Evolutionary conservation across 2,113 vertebrate species (phyloP).

Genomic region (Eulemur rufifrons): DNA sequence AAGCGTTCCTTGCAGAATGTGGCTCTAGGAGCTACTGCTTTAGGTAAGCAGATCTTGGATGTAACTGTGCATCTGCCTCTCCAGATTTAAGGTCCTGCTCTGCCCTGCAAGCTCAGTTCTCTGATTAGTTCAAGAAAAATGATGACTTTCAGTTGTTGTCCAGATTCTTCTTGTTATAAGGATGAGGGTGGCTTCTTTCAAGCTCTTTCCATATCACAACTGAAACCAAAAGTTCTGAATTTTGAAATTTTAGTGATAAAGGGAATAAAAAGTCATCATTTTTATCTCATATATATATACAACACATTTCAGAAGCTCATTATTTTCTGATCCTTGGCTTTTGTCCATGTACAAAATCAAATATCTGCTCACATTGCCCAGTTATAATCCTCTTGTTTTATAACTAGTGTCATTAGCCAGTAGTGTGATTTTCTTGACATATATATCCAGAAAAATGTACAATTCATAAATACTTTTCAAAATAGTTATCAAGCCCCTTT

Average conservation of each 20-base stretch:
- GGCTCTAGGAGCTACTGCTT: not conserved
- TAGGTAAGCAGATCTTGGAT: not conserved
- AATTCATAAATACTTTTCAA: not conserved
- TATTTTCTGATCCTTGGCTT: not conserved
- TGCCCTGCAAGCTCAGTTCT: not conserved
- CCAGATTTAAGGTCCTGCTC: not conserved
- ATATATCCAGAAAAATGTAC: not conserved
- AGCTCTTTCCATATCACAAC: not conserved
- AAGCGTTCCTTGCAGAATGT: not conserved
- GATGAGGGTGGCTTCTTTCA: not conserved
- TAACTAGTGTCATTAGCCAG: not conserved
- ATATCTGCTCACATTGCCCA: not conserved
- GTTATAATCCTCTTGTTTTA: not conserved
- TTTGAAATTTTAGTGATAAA: not conserved
- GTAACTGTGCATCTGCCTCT: not conserved
- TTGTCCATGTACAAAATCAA: not conserved
- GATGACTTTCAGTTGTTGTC: not conserved
- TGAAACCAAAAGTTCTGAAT: not conserved
- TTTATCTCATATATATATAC: not conserved
- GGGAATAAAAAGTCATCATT: not conserved
- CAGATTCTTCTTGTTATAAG: not conserved
- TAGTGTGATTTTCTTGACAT: not conserved
- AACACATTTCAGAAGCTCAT: not conserved
- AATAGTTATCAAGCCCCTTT: not conserved
- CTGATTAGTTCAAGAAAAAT: no score